Evolutionary conservation across 2,888 invertebrate genomes (phyloP), one percentile per base, ranked within the genome.

Genomic region (Orthosia incerta): DNA sequence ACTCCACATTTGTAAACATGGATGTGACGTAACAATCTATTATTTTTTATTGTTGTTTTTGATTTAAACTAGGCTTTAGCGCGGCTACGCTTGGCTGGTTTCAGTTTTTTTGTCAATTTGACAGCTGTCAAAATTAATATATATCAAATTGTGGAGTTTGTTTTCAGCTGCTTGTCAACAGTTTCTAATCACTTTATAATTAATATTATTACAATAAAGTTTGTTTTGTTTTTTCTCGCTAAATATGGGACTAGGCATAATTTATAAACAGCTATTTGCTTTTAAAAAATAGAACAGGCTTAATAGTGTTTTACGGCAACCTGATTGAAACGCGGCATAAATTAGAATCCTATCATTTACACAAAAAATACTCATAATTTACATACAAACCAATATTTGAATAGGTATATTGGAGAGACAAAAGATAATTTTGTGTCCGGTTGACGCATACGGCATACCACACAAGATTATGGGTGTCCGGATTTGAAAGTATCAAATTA

Each of bases 1-100:
- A 82, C 85, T 89, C 85, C 89, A 89, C 91, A 92, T 93, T 93
- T 93, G 95, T 95, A 95, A 95, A 95, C 94, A 95, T 88, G 91
- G 91, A 89, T 91, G 90, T 94, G 94, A 94, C 93, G 94, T 92
- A 93, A 92, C 90, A 60, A 86, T 79, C 70, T 81, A 80, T 85
- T 82, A 70, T 85, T 87, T 87, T 83, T 89, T 76, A 71, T 88
- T 85, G 65, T 77, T 73, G 57, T 79, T 63, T 59, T 51, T 16
- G 66, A 59, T 70, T 60, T 82, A 82, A 82, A 88, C 89, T 86
- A 85, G 56, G 18, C 18, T 68, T 74, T 72, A 56, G 51, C 66
- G 46, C 60, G 76, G 74, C 20, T 71, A 48, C 73, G 64, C 75
- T 69, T 64, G 67, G 13, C 12, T 46, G 48, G 68, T 63, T 61